These are phyloP conservation scores for Cephus sareptanus DNA, from an alignment of 2,888 invertebrate species.

Conservation along the genomic window DNA sequence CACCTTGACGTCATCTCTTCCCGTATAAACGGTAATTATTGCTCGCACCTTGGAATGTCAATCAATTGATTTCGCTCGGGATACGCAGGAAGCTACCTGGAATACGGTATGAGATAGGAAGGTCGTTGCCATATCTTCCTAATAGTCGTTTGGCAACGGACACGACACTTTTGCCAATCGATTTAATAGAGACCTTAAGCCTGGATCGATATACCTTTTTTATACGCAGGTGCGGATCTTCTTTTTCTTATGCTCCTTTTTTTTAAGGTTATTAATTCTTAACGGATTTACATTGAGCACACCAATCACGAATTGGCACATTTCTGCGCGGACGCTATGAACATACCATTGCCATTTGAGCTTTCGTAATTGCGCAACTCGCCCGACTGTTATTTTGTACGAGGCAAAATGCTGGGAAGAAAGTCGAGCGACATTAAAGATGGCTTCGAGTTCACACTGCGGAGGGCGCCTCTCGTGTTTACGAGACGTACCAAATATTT, in stretches of 20 bases:
- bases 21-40: background rate
- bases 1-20: slow-evolving; percentile 10
- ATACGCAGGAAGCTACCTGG: background rate
- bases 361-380: background rate
- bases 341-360: background rate
- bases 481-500: background rate
- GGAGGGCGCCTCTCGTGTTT: background rate
- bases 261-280: background rate
- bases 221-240: background rate
- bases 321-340: background rate
- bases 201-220: background rate
- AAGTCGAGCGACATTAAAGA: background rate
- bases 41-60: background rate
- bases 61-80: background rate
- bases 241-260: background rate
- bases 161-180: background rate
- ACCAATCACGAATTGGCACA: background rate
- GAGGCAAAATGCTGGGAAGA: background rate
- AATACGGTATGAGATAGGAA: background rate
- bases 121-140: background rate
- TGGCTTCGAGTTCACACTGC: background rate
- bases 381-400: background rate
- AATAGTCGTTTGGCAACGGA: background rate
- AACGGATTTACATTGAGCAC: background rate
- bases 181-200: background rate